A percentile compares a stretch with the other conserved stretches of the same genome.
phyloP scores from a whole-genome alignment of 2,888 invertebrate genomes.

The Hirtodrosophila confusa region DNA sequence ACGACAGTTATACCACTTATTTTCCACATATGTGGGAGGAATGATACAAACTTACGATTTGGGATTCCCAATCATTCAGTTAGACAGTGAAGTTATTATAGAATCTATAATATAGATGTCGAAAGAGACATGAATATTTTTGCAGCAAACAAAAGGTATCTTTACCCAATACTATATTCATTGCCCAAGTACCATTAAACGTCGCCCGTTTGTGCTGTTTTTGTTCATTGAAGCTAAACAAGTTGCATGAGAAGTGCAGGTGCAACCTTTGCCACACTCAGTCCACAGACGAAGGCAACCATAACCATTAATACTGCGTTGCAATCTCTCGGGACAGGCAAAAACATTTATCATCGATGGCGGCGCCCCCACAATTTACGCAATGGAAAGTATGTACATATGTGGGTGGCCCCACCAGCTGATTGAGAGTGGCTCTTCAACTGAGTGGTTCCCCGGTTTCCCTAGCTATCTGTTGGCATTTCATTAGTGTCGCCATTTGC shows the following conservation, averaged over 20 bases:
- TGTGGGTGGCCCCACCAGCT: constrained; percentile 52
- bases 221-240: constrained; percentile 9
- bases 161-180: no score
- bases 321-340: constrained; percentile 53
- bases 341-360: constrained; percentile 69
- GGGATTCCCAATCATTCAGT: no score
- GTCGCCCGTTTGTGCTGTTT: constrained; percentile 38
- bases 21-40: no score
- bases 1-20: no score
- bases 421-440: constrained; percentile 18
- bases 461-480: constrained; percentile 46
- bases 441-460: constrained; percentile 1
- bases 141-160: no score
- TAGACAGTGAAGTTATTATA: no score
- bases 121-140: no score
- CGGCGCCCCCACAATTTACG: constrained; percentile 55
- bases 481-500: constrained; percentile 30
- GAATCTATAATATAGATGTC: no score
- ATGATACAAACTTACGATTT: no score
- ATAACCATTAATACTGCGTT: constrained; percentile 56
- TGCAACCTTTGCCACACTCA: constrained; percentile 25
- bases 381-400: constrained; percentile 65
- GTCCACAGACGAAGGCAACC: constrained; percentile 21
- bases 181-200: constrained; percentile 22
- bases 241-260: constrained; percentile 1